These are phyloP conservation scores for Decapterus maruadsi DNA, from an alignment of 2,797 vertebrate genomes.

Conservation along the genomic window DNA sequence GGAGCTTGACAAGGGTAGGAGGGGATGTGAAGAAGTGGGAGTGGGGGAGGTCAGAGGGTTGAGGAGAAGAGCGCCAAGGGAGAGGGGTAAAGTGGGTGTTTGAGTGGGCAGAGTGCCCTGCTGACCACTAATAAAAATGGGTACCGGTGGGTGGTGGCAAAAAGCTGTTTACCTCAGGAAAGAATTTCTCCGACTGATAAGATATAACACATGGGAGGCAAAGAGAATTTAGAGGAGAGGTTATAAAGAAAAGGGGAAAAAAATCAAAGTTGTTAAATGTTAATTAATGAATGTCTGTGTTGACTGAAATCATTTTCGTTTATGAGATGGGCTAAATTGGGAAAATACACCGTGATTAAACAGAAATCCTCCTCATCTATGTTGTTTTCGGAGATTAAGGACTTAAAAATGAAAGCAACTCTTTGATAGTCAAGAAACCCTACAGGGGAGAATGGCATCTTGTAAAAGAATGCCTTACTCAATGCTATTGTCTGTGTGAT, in stretches of 20 bases:
- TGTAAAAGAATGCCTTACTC: slow-evolving; percentile 24
- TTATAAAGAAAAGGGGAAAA: not conserved
- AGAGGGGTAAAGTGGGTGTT: slow-evolving; percentile 6
- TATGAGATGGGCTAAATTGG: slow-evolving; percentile 2
- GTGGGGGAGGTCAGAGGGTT: slow-evolving; percentile 47
- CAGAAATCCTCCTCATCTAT: slow-evolving; percentile 3
- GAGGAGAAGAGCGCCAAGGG: slow-evolving; percentile 30
- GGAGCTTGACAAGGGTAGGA: slow-evolving; percentile 53
- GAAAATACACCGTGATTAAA: slow-evolving; percentile 14
- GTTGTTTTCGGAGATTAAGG: slow-evolving; percentile 1
- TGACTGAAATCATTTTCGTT: slow-evolving; percentile 2
- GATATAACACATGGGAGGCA: slow-evolving; percentile 27
- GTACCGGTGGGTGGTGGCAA: slow-evolving; percentile 55
- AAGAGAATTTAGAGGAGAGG: not conserved
- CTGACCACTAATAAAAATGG: slow-evolving; percentile 66
- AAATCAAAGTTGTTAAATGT: not conserved
- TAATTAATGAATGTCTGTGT: not conserved
- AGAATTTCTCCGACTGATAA: slow-evolving; percentile 19
- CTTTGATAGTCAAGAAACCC: slow-evolving; percentile 18
- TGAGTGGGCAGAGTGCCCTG: slow-evolving; percentile 40
- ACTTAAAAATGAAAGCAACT: slow-evolving; percentile 26
- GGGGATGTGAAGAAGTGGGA: slow-evolving; percentile 46
- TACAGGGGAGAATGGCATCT: slow-evolving; percentile 2
- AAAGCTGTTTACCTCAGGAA: slow-evolving; percentile 52
- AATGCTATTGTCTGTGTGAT: slow-evolving; percentile 19